Evolutionary conservation across 2,797 vertebrate genomes (phyloP).

Genomic region (Arremon brunneinucha): DNA sequence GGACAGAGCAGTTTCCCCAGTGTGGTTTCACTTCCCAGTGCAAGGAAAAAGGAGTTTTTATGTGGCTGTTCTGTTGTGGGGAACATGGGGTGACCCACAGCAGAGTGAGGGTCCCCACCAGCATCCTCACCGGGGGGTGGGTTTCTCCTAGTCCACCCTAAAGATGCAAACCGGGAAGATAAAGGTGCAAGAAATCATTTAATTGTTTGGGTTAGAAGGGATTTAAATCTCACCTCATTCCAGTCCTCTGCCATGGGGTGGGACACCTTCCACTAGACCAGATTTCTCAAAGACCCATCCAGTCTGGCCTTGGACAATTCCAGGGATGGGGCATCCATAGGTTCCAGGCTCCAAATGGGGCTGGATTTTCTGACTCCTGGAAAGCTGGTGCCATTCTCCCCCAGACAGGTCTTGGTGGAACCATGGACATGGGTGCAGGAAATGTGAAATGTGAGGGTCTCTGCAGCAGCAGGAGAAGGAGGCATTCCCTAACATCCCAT

Average conservation of each 20-base stretch:
- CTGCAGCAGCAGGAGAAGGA: fast-evolving
- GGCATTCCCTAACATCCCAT: fast-evolving
- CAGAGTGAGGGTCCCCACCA: background rate
- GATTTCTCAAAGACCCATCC: background rate
- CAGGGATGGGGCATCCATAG: background rate
- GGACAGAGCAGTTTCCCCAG: background rate
- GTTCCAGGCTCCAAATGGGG: background rate
- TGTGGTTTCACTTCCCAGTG: background rate
- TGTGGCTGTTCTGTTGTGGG: background rate
- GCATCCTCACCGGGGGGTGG: background rate
- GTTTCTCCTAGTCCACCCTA: background rate
- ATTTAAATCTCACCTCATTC: background rate
- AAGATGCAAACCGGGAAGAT: background rate
- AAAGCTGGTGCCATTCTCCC: background rate
- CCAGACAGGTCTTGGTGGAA: background rate
- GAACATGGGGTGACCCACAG: fast-evolving
- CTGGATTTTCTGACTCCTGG: background rate
- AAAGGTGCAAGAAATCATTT: background rate
- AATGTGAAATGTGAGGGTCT: background rate
- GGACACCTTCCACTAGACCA: background rate
- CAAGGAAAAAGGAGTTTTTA: background rate
- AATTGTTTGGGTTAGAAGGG: background rate
- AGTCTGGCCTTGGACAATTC: background rate
- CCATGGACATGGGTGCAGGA: fast-evolving
- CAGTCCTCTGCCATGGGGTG: background rate